A percentile compares a stretch with the other conserved stretches of the same genome.
phyloP scores from a whole-genome alignment of 2,888 invertebrate genomes.

The Drosophila paramelanica region DNA sequence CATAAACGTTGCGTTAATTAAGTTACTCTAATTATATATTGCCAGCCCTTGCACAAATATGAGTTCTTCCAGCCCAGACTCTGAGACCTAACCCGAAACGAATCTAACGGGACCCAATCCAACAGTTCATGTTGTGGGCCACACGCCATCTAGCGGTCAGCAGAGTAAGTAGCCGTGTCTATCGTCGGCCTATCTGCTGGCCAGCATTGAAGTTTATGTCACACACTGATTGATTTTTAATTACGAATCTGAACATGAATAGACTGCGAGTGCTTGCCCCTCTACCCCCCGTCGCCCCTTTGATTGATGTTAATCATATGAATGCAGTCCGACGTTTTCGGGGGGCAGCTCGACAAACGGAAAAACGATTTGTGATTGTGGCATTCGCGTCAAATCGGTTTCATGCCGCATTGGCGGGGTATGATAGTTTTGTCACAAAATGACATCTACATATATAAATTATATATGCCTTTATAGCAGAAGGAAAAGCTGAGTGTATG shows the following conservation, averaged over 20 bases:
- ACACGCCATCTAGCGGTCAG: constrained; percentile 38
- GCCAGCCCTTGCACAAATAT: not conserved
- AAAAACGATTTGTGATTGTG: constrained; percentile 31
- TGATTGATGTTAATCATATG: constrained; percentile 68
- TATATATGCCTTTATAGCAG: not conserved
- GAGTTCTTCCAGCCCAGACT: not conserved
- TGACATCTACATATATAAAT: not conserved
- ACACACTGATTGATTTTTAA: constrained; percentile 76
- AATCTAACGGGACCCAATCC: not conserved
- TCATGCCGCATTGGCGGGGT: not conserved
- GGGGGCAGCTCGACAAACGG: constrained; percentile 1
- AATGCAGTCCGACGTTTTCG: constrained; percentile 24
- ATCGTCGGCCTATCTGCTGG: constrained; percentile 11
- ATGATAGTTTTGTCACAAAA: constrained; percentile 1
- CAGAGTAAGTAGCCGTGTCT: constrained; percentile 10
- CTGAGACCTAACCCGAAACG: not conserved
- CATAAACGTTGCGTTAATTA: not conserved
- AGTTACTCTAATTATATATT: not conserved
- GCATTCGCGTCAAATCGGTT: constrained; percentile 16
- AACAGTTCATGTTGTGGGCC: not conserved
- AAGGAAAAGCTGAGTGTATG: not conserved
- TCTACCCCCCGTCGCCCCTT: not conserved
- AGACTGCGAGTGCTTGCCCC: not conserved
- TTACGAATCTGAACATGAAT: constrained; percentile 45
- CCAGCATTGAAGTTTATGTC: constrained; percentile 52